Conservation (phyloP, 2,113 vertebrate genomes). For the Bungarus multicinctus region DNA sequence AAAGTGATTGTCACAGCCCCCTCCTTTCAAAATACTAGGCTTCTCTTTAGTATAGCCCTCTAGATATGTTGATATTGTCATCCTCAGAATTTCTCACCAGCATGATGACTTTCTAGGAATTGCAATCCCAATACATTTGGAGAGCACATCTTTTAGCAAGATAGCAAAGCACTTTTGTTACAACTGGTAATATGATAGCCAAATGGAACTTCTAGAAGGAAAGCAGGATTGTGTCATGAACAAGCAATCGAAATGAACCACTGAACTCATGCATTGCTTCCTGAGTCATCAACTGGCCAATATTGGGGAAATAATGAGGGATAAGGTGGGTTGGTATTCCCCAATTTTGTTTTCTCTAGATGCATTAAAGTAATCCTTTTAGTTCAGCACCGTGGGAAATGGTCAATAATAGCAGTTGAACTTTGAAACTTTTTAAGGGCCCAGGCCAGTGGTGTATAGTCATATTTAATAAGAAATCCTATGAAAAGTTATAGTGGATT, state of each 20-base stretch:
- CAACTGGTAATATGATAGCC: not conserved
- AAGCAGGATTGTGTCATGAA: not conserved
- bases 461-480: not conserved
- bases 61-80: not conserved
- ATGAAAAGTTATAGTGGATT: not conserved
- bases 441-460: not conserved
- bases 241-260: not conserved
- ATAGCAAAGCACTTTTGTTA: not conserved
- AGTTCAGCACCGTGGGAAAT: not conserved
- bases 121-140: not conserved
- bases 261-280: not conserved
- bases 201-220: not conserved
- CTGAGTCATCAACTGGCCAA: not conserved
- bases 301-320: not conserved
- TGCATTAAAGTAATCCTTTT: not conserved
- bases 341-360: no score
- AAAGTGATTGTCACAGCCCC: not conserved
- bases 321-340: not conserved
- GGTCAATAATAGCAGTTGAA: not conserved
- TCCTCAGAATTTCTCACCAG: not conserved
- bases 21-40: not conserved
- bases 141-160: not conserved
- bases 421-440: not conserved
- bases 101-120: not conserved
- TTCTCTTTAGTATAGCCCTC: not conserved